These are phyloP conservation scores for Passer domesticus DNA, from an alignment of 2,113 vertebrate species.

Conservation along the genomic window DNA sequence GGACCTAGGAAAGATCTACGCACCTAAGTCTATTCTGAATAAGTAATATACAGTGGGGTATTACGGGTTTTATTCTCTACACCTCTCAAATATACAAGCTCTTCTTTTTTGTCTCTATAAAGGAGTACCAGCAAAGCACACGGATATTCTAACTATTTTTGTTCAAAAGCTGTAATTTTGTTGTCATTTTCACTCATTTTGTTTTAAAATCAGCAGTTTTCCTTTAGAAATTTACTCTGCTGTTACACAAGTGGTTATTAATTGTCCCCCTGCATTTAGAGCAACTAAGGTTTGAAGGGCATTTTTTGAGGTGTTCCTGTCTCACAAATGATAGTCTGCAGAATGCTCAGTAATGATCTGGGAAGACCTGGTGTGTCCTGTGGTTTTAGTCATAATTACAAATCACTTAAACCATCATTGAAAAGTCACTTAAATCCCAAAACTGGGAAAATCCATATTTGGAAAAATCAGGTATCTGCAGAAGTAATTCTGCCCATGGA, in stretches of 20 bases:
- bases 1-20: background rate
- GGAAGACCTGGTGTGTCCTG: background rate
- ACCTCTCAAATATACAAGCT: background rate
- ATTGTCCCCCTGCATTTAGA: background rate
- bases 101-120: rapidly evolving
- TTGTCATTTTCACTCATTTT: background rate
- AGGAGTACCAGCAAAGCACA: background rate
- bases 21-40: background rate
- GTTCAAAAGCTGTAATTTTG: background rate
- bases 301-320: background rate
- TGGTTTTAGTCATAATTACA: background rate
- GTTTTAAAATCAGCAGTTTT: background rate
- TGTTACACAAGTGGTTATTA: background rate
- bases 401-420: background rate
- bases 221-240: background rate
- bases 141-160: background rate
- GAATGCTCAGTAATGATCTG: background rate
- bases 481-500: background rate
- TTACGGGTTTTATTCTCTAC: background rate
- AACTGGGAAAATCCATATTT: background rate
- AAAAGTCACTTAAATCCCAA: background rate
- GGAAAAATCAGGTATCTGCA: background rate
- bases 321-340: background rate
- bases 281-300: background rate
- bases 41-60: background rate